phyloP scores from a whole-genome alignment of 2,113 vertebrate genomes.

The Toxostoma redivivum region DNA sequence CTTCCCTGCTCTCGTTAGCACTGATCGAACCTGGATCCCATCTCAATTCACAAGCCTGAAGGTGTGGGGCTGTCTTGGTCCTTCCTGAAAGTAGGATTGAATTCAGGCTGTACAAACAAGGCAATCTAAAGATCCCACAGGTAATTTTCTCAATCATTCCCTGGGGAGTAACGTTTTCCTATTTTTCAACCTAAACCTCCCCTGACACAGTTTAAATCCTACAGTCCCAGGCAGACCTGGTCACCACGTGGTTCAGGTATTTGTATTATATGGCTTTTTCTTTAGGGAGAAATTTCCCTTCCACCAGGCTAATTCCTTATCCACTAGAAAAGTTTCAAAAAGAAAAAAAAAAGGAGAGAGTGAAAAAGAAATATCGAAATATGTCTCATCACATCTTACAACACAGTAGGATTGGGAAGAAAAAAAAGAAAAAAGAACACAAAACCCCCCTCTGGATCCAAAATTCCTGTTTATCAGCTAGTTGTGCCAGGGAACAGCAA shows the following conservation, averaged over 20 bases:
- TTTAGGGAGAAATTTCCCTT: background rate
- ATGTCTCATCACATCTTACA: background rate
- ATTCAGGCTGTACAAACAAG: background rate
- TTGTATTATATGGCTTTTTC: background rate
- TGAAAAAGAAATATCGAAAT: background rate
- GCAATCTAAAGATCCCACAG: background rate
- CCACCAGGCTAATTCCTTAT: background rate
- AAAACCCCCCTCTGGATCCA: background rate
- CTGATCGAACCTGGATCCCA: background rate
- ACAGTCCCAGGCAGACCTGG: background rate
- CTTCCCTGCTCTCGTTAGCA: background rate
- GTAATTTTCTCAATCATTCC: background rate
- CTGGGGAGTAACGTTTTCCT: background rate
- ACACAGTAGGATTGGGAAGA: background rate
- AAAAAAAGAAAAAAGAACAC: background rate
- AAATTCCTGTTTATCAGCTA: background rate
- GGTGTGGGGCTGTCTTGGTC: background rate
- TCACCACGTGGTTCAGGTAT: rapidly evolving
- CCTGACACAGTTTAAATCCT: background rate
- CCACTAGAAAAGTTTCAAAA: background rate
- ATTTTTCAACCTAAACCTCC: background rate
- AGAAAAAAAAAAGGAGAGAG: no score
- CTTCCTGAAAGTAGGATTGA: rapidly evolving
- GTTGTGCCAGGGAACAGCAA: background rate
- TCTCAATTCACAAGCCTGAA: background rate